Evolutionary conservation across 2,797 vertebrate genomes (phyloP).

Genomic region (Tarsius wallacei): DNA sequence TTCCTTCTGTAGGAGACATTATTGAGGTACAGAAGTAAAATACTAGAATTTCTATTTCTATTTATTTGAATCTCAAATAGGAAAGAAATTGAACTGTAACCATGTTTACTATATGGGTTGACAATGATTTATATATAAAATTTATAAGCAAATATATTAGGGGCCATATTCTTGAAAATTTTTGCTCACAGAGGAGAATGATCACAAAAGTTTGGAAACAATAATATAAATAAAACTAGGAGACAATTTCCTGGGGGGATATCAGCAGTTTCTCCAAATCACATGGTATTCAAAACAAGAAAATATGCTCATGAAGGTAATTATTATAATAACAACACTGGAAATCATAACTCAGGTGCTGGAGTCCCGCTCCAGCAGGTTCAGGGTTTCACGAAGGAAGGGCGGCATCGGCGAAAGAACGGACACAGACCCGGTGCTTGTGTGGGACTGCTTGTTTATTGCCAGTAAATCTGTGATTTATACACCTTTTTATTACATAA

Average conservation of each 20-base stretch:
- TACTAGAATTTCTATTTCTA: neutral
- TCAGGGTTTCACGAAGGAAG: too few relatives aligned
- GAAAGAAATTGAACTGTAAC: neutral
- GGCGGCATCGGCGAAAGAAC: too few relatives aligned
- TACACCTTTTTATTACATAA: too few relatives aligned
- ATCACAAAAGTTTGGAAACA: neutral
- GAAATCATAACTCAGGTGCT: constrained; percentile 19
- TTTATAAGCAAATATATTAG: neutral
- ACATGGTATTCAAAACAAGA: neutral
- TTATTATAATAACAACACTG: neutral
- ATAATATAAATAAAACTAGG: neutral
- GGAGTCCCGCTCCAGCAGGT: too few relatives aligned
- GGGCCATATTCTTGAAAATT: neutral
- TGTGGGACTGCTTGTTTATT: too few relatives aligned
- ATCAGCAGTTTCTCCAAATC: neutral
- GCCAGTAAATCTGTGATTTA: too few relatives aligned
- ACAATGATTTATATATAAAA: neutral
- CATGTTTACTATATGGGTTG: neutral
- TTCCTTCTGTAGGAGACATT: neutral
- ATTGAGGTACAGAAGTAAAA: neutral
- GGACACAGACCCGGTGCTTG: too few relatives aligned
- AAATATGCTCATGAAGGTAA: neutral
- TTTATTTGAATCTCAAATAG: neutral
- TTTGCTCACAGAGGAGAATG: neutral
- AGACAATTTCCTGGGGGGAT: neutral